phyloP scores from a whole-genome alignment of 2,797 vertebrate species.

The Chrysocyon brachyurus region DNA sequence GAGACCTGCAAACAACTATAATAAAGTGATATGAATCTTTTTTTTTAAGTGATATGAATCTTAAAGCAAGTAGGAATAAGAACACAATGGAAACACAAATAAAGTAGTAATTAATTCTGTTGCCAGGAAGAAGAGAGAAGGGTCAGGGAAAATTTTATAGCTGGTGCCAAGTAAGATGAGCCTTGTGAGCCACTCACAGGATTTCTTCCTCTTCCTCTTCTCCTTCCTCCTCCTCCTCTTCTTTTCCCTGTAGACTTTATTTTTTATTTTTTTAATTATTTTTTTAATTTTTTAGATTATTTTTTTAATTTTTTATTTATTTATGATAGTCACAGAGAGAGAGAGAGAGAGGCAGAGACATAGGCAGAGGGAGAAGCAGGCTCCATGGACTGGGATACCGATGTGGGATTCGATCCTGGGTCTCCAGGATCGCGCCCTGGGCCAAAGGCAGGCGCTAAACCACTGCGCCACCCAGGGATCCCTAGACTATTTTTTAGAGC shows the following conservation, averaged over 20 bases:
- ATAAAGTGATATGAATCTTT: neutral
- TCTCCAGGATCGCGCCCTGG: no score
- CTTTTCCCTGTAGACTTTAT: neutral
- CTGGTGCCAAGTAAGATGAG: neutral
- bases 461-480: no score
- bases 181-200: neutral
- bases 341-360: no score
- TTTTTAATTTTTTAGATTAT: no score
- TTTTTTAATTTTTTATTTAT: no score
- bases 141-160: neutral
- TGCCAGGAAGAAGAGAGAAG: neutral
- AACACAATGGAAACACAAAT: neutral
- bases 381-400: no score
- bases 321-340: no score
- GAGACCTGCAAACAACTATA: neutral
- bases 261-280: neutral
- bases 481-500: neutral
- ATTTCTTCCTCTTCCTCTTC: neutral
- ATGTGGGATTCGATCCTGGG: no score
- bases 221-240: neutral
- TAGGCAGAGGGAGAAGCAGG: no score
- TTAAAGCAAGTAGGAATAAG: neutral
- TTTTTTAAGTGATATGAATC: neutral
- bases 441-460: no score
- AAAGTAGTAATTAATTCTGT: neutral